A percentile compares a stretch with the other conserved stretches of the same genome.
Conservation (phyloP, 2,888 invertebrate species). For the Gandaritis pyraliata region DNA sequence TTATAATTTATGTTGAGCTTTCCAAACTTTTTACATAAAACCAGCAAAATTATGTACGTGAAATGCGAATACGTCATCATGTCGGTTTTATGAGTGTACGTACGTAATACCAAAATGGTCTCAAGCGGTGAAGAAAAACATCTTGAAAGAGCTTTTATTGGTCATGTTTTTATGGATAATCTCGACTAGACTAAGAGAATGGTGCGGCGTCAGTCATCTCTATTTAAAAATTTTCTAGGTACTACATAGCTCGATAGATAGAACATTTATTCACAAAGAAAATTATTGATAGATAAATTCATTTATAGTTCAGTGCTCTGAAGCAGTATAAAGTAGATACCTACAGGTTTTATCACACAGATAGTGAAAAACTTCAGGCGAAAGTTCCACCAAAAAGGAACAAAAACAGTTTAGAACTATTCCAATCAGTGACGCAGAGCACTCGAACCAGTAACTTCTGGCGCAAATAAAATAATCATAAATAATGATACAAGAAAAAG, state of each 20-base stretch:
- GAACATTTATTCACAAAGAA: no score
- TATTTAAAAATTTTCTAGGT: neutral
- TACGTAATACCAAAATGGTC: neutral
- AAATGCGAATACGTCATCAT: conserved; percentile 3
- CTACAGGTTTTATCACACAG: neutral
- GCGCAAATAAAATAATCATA: conserved; percentile 30
- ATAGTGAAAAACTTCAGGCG: neutral
- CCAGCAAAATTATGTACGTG: neutral
- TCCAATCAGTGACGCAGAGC: conserved; percentile 14
- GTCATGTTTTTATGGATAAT: neutral
- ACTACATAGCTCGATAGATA: neutral
- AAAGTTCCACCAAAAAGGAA: conserved; percentile 2
- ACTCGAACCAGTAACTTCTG: conserved; percentile 11
- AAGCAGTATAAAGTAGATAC: neutral
- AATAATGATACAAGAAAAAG: conserved; percentile 34
- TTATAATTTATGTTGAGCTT: conserved; percentile 10
- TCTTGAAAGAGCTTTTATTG: neutral
- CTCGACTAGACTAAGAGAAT: neutral
- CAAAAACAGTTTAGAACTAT: conserved; percentile 12
- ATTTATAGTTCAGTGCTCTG: neutral
- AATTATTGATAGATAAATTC: no score
- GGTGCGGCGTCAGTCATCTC: neutral
- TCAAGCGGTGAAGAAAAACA: neutral
- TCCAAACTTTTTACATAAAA: conserved; percentile 11
- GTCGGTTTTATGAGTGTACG: neutral